phyloP scores from a whole-genome alignment of 2,797 vertebrate species.

The Pseudomugil tenellus region DNA sequence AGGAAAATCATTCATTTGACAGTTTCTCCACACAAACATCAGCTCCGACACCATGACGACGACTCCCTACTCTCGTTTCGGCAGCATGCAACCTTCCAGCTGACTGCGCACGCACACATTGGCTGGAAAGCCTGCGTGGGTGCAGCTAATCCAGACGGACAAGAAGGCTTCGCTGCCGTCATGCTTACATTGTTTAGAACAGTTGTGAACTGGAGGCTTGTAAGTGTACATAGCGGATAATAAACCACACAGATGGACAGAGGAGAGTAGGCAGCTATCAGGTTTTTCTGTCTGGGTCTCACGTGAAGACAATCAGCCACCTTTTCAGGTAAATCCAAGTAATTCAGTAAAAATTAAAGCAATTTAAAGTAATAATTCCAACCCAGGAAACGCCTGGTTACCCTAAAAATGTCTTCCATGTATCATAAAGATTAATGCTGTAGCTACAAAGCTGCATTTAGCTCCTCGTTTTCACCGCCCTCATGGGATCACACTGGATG shows the following conservation, averaged over 20 bases:
- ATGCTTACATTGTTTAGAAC: not conserved
- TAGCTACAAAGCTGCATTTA: conserved; percentile 8
- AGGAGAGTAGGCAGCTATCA: not conserved
- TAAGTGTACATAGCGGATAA: not conserved
- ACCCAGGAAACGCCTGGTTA: conserved; percentile 14
- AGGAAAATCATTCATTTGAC: not conserved
- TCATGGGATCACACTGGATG: not conserved
- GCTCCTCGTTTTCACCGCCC: conserved; percentile 11
- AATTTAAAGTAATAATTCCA: not conserved
- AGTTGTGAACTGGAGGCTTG: not conserved
- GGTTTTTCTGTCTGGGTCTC: not conserved
- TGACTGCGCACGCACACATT: not conserved
- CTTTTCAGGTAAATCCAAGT: not conserved
- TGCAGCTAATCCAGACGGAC: not conserved
- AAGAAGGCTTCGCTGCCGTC: not conserved
- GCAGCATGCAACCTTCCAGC: not conserved
- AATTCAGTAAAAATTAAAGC: not conserved
- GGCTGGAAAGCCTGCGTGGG: too few relatives aligned
- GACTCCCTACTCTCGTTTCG: not conserved
- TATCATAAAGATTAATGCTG: conserved; percentile 30
- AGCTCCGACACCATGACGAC: not conserved
- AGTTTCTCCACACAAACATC: not conserved
- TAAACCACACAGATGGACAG: not conserved
- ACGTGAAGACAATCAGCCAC: not conserved
- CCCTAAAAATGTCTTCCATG: not conserved